These are phyloP conservation scores for Pristionchus arcanus DNA, from an alignment of 2,888 invertebrate genomes.

Conservation along the genomic window DNA sequence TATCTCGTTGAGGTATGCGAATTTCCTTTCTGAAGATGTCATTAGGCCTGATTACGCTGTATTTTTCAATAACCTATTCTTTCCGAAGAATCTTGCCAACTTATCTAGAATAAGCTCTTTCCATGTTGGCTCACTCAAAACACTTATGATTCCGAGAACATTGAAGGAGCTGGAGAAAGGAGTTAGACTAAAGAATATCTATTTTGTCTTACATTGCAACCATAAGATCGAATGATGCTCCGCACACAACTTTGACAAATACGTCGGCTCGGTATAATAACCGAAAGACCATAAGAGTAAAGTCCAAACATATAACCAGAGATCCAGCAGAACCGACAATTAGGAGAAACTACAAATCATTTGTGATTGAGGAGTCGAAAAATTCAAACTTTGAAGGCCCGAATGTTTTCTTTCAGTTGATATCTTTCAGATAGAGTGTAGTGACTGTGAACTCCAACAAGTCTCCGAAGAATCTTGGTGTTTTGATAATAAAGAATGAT, in stretches of 20 bases:
- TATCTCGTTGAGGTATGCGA: background rate
- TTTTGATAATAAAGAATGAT: background rate
- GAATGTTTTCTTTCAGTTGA: background rate
- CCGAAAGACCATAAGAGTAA: background rate
- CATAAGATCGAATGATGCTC: background rate
- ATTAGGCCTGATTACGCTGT: background rate
- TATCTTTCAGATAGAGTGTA: slow-evolving; percentile 33
- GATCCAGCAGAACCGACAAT: background rate
- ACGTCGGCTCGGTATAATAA: background rate
- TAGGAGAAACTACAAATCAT: slow-evolving; percentile 28
- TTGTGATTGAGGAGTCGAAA: background rate
- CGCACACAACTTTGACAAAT: background rate
- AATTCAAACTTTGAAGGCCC: slow-evolving; percentile 9
- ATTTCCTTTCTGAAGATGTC: background rate
- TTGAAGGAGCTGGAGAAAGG: background rate
- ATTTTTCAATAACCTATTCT: background rate
- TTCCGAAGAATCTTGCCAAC: background rate
- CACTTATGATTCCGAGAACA: background rate
- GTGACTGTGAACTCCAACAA: background rate
- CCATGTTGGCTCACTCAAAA: background rate
- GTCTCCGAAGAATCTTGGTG: background rate
- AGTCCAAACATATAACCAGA: background rate
- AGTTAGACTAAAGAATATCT: background rate
- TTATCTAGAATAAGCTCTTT: background rate
- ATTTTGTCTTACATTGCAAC: background rate